These are phyloP conservation scores for Notechis scutatus DNA, from an alignment of 2,113 vertebrate genomes.

Conservation along the genomic window DNA sequence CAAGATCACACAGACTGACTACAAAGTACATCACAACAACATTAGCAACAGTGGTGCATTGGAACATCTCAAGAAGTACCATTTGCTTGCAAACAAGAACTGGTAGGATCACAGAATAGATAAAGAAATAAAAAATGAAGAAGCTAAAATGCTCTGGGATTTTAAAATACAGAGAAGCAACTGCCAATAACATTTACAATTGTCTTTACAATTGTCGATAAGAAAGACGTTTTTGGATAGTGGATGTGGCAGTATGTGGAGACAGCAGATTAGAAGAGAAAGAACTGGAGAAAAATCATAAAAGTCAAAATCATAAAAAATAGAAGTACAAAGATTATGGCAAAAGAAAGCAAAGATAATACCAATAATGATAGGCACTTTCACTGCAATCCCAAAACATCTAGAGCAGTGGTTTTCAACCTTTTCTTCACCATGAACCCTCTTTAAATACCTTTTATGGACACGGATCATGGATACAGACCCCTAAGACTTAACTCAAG, in stretches of 20 bases:
- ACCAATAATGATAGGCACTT: not conserved
- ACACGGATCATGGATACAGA: not conserved
- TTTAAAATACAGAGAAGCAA: not conserved
- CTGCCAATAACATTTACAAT: not conserved
- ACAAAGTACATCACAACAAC: not conserved
- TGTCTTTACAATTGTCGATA: not conserved
- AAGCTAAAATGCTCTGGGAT: not conserved
- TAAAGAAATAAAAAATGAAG: not conserved
- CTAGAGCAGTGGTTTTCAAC: not conserved
- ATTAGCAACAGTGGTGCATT: not conserved
- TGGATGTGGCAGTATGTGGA: not conserved
- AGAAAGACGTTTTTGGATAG: no score
- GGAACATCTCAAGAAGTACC: not conserved
- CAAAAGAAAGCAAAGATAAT: not conserved
- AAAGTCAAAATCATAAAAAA: not conserved
- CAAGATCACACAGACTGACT: not conserved
- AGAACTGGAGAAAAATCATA: not conserved
- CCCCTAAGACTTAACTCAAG: not conserved
- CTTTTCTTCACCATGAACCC: not conserved
- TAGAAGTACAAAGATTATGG: not conserved
- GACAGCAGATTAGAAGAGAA: not conserved
- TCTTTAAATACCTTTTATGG: not conserved
- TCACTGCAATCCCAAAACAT: not conserved
- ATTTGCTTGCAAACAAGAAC: not conserved
- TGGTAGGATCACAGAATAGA: not conserved